Evolutionary conservation across 2,797 vertebrate genomes (phyloP), one percentile per base, ranked within the genome.

Genomic region (Xenops minutus): DNA sequence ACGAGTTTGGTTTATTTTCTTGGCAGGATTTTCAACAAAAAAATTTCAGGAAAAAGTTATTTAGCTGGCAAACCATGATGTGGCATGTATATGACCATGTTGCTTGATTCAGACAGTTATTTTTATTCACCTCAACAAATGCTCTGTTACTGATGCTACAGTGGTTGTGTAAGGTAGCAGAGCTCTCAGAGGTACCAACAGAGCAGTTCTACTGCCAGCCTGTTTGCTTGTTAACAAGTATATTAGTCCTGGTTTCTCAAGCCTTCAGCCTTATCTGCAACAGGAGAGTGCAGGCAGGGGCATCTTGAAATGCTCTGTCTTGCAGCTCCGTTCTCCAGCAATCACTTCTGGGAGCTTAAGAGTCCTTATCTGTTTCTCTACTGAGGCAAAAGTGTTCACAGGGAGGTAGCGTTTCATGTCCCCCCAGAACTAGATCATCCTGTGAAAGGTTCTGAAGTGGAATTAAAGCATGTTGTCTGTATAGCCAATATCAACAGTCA

Each of bases 321-420:
- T n/a, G 26, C 58, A 63, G 3, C 10, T 19, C 32, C 46, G 9
- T 32, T 69, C 46, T 74, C 17, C n/a, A 44, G 30, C 2, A 3
- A 21, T 61, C 36, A 9, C 3, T 44, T 44, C 26, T 44, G 64
- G 26, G 37, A 56, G 11, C 0, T 1, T 1, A 0, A 24, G 7
- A 69, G 9, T 54, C 19, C 34, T 73, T 18, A 14, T 37, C 69
- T 1, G 0, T 48, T 76, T 62, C n/a, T 93, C n/a, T 59, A 26
- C 23, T 2, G 19, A 59, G 34, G 32, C 13, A 59, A 41, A 77
- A 49, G 30, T 23, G 3, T 21, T 81, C 36, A 24, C 1, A 4
- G 21, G 21, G 15, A 63, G 22, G 7, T 10, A 32, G 6, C 0
- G 1, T 48, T 79, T 56, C 0, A 0, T 51, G 29, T 34, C 14